Evolutionary conservation across 2,888 invertebrate species (phyloP).

Genomic region (Eubasilissa splendida): DNA sequence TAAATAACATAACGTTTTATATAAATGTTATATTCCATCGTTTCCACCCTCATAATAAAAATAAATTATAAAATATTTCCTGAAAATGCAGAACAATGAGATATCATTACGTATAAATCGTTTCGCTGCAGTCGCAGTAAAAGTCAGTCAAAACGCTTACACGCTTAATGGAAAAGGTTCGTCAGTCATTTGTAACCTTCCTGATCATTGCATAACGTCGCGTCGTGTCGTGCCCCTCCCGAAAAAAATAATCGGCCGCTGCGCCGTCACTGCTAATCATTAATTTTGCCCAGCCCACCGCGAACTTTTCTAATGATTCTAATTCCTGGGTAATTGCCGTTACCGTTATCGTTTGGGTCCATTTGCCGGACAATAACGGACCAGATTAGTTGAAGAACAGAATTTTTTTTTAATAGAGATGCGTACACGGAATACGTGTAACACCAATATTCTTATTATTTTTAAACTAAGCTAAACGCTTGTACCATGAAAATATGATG

Average conservation of each 20-base stretch:
- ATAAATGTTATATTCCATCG: neutral
- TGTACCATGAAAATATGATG: too few relatives aligned
- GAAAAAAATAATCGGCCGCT: conserved; percentile 28
- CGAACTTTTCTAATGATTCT: conserved; percentile 59
- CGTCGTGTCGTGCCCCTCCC: neutral
- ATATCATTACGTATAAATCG: conserved; percentile 20
- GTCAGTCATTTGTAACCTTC: conserved; percentile 48
- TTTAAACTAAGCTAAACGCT: too few relatives aligned
- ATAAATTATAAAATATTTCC: neutral
- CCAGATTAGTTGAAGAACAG: neutral
- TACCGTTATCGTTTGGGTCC: conserved; percentile 31
- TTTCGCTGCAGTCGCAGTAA: neutral
- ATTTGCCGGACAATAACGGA: conserved; percentile 33
- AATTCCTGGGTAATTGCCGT: conserved; percentile 58
- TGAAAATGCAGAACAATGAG: neutral
- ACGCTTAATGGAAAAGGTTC: conserved; percentile 45
- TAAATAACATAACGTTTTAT: too few relatives aligned
- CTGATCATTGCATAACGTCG: neutral
- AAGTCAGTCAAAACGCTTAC: conserved; percentile 29
- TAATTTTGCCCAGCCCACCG: conserved; percentile 57
- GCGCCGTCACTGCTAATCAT: conserved; percentile 51
- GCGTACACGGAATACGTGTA: too few relatives aligned
- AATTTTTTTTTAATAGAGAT: too few relatives aligned
- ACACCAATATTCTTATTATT: too few relatives aligned
- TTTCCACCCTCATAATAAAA: neutral